Evolutionary conservation across 2,888 invertebrate species (phyloP), one percentile per base, ranked within the genome.

Genomic region (Anarsia innoxiella): DNA sequence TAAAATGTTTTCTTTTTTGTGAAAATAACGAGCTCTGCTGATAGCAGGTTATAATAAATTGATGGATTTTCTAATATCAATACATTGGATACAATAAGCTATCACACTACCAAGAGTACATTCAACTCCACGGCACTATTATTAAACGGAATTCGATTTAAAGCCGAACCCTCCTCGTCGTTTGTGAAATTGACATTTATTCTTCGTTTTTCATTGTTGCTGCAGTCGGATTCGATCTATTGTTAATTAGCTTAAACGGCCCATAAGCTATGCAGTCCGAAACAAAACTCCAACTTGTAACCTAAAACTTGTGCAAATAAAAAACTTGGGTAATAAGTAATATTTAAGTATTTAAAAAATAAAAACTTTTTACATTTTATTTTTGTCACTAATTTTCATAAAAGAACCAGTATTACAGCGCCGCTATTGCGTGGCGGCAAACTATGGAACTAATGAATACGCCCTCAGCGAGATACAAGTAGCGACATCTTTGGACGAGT

Each of bases 121-220:
- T 83, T 83, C 83, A 83, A 82, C 83, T 83, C 79, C 69, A 66
- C 70, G 63, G 64, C 74, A 78, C 83, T 82, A 83, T 83, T 82
- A 83, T 83, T 83, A 80, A 79, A 80, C 75, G 76, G 82, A 78
- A 79, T 82, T 83, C 83, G 83, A 83, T 83, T 80, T 80, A 78
- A 75, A 82, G 69, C 75, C 76, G 77, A 82, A 75, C 82, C 80
- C 82, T 80, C 83, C 76, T 78, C 70, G 80, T 71, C 80, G 82
- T 80, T 83, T 82, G 80, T 78, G 80, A 82, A 80, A 83, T 82
- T 83, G 83, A 79, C 83, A 83, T 83, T 83, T 82, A 83, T 83
- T 82, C 82, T 83, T 83, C 82, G 80, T 82, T 80, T 82, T 83
- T 79, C 83, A 83, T 83, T 83, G 83, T 82, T 78, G 70, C 69